Evolutionary conservation across 2,888 invertebrate genomes (phyloP).

Genomic region (Catocala fraxini): DNA sequence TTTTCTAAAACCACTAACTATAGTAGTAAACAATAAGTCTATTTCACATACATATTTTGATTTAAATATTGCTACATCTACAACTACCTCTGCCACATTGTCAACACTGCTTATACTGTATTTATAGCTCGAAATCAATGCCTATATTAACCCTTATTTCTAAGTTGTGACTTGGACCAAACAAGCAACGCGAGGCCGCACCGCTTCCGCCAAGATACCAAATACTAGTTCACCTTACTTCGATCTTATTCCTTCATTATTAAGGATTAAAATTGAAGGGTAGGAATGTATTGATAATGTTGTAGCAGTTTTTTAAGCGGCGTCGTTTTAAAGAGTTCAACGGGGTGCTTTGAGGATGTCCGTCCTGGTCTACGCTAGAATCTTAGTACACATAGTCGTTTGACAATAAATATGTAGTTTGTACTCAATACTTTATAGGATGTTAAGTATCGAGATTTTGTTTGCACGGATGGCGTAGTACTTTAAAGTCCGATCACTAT

Average conservation of each 20-base stretch:
- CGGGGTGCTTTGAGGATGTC: slow-evolving; percentile 73
- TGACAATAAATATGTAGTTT: no score
- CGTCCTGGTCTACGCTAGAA: slow-evolving; percentile 51
- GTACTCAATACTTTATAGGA: no score
- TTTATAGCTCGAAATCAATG: neutral
- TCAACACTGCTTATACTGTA: no score
- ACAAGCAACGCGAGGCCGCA: slow-evolving; percentile 65
- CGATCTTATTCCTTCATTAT: slow-evolving; percentile 31
- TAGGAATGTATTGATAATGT: slow-evolving; percentile 7
- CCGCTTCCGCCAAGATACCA: slow-evolving; percentile 68
- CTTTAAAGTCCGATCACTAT: no score
- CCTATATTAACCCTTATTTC: slow-evolving; percentile 21
- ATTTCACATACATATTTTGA: no score
- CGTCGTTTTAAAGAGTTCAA: slow-evolving; percentile 75
- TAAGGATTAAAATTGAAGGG: slow-evolving; percentile 45
- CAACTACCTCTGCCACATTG: no score
- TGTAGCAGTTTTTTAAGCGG: slow-evolving; percentile 58
- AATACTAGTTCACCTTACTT: slow-evolving; percentile 30
- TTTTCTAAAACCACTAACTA: no score
- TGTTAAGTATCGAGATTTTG: no score
- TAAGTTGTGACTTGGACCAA: slow-evolving; percentile 54
- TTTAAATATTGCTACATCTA: no score
- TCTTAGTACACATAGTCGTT: slow-evolving; percentile 28
- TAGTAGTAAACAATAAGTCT: no score
- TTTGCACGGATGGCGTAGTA: no score